phyloP scores from a whole-genome alignment of 1,140 invertebrate species.

The Saxidomus purpurata region DNA sequence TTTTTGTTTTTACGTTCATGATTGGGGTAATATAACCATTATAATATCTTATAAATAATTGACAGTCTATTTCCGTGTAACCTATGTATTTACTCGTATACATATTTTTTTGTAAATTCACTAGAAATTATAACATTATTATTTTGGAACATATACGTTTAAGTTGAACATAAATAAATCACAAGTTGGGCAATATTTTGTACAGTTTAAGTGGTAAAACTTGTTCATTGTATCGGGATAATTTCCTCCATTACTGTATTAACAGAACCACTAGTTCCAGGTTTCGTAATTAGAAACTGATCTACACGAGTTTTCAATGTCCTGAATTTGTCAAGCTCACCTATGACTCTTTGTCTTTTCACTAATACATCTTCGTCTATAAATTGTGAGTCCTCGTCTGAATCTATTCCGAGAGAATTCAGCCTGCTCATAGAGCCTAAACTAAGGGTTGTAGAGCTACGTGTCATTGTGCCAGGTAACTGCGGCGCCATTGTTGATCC shows the following conservation, averaged over 20 bases:
- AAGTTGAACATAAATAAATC: no score
- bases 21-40: no score
- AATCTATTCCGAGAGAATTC: constrained; percentile 8
- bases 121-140: no score
- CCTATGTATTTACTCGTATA: no score
- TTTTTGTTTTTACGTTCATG: no score
- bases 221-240: neutral
- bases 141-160: no score
- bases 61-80: no score
- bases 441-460: constrained; percentile 45
- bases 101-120: no score
- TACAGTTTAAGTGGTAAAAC: no score
- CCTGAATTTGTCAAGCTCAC: constrained; percentile 68
- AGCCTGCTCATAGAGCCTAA: constrained; percentile 6
- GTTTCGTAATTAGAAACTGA: constrained; percentile 13
- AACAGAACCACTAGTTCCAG: neutral
- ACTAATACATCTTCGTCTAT: constrained; percentile 73
- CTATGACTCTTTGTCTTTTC: constrained; percentile 66
- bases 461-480: constrained; percentile 20
- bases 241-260: neutral
- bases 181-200: no score
- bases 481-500: constrained; percentile 26
- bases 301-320: constrained; percentile 6
- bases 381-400: constrained; percentile 34
- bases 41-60: no score